These are phyloP conservation scores for Tinamus guttatus DNA, from an alignment of 2,113 vertebrate genomes.

Conservation along the genomic window DNA sequence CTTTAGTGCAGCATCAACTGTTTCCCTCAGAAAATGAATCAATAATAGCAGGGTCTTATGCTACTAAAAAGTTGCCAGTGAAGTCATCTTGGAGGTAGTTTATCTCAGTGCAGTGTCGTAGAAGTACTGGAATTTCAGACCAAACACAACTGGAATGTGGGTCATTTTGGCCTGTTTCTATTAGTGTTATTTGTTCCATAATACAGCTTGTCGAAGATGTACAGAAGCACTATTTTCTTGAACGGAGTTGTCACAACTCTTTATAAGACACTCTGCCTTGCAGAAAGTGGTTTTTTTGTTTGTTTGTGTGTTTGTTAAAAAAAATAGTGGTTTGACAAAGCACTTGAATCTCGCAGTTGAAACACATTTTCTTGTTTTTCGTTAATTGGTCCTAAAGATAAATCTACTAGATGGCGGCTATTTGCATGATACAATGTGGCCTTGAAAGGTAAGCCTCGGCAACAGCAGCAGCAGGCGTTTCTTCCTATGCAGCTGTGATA, in stretches of 20 bases:
- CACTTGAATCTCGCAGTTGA: not conserved
- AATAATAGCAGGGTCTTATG: not conserved
- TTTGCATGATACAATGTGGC: not conserved
- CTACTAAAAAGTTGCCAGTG: not conserved
- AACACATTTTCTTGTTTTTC: not conserved
- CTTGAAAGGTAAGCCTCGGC: not conserved
- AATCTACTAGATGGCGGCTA: not conserved
- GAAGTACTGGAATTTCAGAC: not conserved
- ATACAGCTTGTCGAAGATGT: not conserved
- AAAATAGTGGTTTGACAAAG: no score
- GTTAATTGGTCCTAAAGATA: not conserved
- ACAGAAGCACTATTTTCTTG: not conserved
- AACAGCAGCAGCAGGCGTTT: not conserved
- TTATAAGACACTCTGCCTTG: rapidly evolving
- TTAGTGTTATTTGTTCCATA: not conserved
- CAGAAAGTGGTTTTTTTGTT: no score
- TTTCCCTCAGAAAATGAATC: not conserved
- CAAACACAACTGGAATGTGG: not conserved
- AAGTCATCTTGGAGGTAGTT: not conserved
- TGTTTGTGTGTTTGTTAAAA: no score
- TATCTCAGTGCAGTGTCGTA: rapidly evolving
- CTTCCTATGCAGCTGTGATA: not conserved
- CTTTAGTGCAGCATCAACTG: not conserved
- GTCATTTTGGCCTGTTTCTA: not conserved
- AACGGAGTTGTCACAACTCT: not conserved